Base-by-base conservation (phyloP, 2,888 invertebrate species). In the Bhutanitis thaidina region DNA sequence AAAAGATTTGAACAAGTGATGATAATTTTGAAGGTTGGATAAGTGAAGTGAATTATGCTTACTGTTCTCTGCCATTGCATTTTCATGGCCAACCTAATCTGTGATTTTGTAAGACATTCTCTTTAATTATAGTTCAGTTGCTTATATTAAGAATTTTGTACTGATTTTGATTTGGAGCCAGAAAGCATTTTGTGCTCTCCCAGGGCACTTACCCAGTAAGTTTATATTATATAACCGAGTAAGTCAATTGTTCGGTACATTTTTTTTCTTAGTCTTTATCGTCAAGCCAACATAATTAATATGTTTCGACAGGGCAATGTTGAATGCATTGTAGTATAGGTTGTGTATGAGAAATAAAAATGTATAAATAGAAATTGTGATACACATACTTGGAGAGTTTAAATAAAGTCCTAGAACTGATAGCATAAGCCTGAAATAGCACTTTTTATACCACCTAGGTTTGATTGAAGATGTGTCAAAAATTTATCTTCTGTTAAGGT, bases 1-100 rank as follows among this genome's bases (percentile, higher is more conserved):
- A 30, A 62, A 72, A 40, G 91, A 91, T 25, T n/a, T 52, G 0
- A 32, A n/a, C 48, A 49, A 56, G 40, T 43, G 36, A 41, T 15
- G 61, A 27, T 27, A 5, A 1, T 12, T 4, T 1, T 4, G 12
- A 12, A 34, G 9, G 34, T 12, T 7, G 5, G 7, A 4, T 4
- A 12, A 12, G 34, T 34, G 10, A 5, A 12, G 34, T 13, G 34
- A 12, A 12, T 34, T 34, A 12, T n/a, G 34, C 9, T 37, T 16
- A 37, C 14, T 37, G 20, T 20, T 57, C 53, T 53, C 16, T 54
- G 30, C 41, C 45, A 25, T 15, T 7, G 27, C 10, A 4, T 15
- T 3, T 25, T n/a, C 7, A 10, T 36, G 37, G 45, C 16, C 12
- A 16, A 7, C 29, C 32, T 7, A 9, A 39, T 12, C 34, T 29